A percentile compares a stretch with the other conserved stretches of the same genome.
Conservation (phyloP, 2,797 vertebrate species). For the Morus bassanus region DNA sequence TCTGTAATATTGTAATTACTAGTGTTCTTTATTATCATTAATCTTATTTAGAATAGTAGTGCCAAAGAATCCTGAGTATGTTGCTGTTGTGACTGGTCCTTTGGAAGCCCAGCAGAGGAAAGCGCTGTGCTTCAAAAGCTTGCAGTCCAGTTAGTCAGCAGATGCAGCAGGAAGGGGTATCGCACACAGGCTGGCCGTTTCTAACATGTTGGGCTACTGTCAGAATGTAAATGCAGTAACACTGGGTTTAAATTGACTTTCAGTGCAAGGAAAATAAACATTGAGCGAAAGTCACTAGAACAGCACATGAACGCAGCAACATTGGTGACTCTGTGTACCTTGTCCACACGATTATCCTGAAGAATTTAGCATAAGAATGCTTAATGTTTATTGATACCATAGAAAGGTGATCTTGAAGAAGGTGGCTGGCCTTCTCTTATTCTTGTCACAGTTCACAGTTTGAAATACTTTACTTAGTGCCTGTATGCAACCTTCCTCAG, state of each 20-base stretch:
- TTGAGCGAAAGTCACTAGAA: not conserved
- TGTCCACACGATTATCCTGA: fast-evolving
- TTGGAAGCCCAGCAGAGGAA: not conserved
- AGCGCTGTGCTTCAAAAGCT: not conserved
- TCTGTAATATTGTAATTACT: not conserved
- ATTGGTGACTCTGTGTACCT: not conserved
- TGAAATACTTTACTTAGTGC: not conserved
- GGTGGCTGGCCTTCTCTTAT: not conserved
- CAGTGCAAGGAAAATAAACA: not conserved
- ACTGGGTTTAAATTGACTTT: not conserved
- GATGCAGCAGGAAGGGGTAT: not conserved
- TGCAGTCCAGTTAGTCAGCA: fast-evolving
- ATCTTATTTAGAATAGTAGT: fast-evolving
- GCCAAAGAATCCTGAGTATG: not conserved
- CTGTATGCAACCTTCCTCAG: not conserved
- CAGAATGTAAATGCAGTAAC: too few species aligned
- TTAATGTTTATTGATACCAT: not conserved
- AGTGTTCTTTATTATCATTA: not conserved
- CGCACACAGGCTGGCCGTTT: fast-evolving
- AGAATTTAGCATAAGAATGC: fast-evolving
- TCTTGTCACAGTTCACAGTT: not conserved
- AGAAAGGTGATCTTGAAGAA: not conserved
- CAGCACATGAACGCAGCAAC: not conserved
- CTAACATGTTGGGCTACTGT: not conserved
- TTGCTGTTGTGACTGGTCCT: not conserved